phyloP scores from a whole-genome alignment of 1,140 invertebrate species.

The Atopsyche davidsoni region DNA sequence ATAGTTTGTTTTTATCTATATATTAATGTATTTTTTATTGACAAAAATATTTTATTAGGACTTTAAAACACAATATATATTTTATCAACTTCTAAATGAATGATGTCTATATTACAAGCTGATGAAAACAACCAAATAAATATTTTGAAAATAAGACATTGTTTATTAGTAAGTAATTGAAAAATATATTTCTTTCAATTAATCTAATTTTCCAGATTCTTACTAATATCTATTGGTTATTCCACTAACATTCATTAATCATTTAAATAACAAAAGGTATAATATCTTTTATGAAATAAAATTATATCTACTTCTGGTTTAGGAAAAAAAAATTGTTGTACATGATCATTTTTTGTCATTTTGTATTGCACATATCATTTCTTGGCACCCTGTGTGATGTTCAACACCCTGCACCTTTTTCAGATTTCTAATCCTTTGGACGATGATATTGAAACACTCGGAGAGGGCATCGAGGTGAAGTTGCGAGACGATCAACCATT shows the following conservation, averaged over 20 bases:
- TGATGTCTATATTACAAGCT: too few species aligned
- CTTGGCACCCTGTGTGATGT: conserved; percentile 21
- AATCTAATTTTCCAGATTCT: too few species aligned
- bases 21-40: too few species aligned
- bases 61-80: too few species aligned
- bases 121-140: too few species aligned
- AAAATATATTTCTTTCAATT: conserved; percentile 2
- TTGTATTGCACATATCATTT: conserved; percentile 10
- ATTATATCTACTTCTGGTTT: neutral
- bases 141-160: too few species aligned
- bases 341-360: neutral
- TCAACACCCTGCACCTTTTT: conserved; percentile 28
- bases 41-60: too few species aligned
- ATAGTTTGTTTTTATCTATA: too few species aligned
- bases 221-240: too few species aligned
- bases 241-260: too few species aligned
- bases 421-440: conserved; percentile 18
- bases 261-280: conserved; percentile 1
- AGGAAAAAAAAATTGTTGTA: too few species aligned
- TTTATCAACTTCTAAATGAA: too few species aligned
- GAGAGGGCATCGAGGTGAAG: conserved; percentile 10
- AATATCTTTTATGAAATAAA: conserved; percentile 1
- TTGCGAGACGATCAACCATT: neutral
- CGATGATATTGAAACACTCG: conserved; percentile 15
- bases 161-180: neutral